A percentile compares a stretch with the other conserved stretches of the same genome.
Evolutionary conservation across 2,888 invertebrate species (phyloP).

Genomic region (Agrochola lychnidis): DNA sequence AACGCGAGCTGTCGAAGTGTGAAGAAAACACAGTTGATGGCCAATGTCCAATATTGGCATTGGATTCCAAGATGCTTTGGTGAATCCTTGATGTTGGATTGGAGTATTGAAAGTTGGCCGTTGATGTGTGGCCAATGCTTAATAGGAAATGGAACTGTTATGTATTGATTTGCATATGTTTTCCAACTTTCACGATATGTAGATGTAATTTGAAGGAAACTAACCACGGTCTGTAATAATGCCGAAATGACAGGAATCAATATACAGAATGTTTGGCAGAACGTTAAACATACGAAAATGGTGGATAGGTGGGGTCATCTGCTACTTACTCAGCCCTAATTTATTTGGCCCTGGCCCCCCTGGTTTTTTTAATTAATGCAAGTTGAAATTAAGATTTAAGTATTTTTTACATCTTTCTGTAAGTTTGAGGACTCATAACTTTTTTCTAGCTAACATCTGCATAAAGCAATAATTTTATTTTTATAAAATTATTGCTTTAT

Average conservation of each 20-base stretch:
- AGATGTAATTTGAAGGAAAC: not conserved
- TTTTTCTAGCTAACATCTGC: no score
- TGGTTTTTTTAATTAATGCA: no score
- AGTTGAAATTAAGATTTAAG: no score
- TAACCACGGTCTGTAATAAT: not conserved
- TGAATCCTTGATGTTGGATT: constrained; percentile 6
- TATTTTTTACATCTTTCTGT: no score
- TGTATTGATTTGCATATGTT: constrained; percentile 22
- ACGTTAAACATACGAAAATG: no score
- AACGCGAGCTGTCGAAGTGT: constrained; percentile 33
- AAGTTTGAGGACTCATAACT: no score
- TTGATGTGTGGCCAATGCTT: constrained; percentile 25
- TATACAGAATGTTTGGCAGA: no score
- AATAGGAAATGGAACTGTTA: constrained; percentile 19
- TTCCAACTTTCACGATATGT: constrained; percentile 32
- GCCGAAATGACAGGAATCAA: not conserved
- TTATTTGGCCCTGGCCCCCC: no score
- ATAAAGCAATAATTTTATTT: no score
- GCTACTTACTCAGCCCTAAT: no score
- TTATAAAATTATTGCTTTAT: no score
- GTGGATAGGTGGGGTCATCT: no score
- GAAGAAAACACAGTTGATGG: constrained; percentile 39
- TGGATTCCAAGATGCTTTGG: constrained; percentile 15
- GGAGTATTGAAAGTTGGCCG: constrained; percentile 19
- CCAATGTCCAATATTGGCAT: constrained; percentile 42